phyloP scores from a whole-genome alignment of 2,888 invertebrate species.

The Chrysodeixis includens region DNA sequence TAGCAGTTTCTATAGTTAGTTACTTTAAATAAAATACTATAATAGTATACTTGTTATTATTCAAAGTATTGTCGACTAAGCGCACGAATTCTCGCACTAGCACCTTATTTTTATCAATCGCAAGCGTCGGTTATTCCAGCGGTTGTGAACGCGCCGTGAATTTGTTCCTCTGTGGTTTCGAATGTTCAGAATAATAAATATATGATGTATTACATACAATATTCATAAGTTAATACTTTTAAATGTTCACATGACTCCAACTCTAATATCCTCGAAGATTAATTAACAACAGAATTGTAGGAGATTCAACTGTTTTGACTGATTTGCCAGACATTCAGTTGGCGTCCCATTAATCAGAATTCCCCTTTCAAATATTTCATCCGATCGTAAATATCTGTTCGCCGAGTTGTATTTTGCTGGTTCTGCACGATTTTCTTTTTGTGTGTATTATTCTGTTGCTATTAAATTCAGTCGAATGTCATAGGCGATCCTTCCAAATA shows the following conservation, averaged over 20 bases:
- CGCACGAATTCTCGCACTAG: constrained; percentile 11
- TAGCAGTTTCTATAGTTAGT: too few species aligned
- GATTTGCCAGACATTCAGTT: not conserved
- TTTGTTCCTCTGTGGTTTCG: constrained; percentile 40
- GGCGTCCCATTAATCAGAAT: constrained; percentile 23
- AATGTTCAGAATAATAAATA: constrained; percentile 8
- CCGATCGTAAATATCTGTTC: constrained; percentile 2
- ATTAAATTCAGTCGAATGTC: not conserved
- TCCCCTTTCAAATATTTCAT: constrained; percentile 18
- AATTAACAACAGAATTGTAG: not conserved
- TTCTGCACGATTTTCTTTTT: constrained; percentile 1
- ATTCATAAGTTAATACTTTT: too few species aligned
- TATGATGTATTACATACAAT: not conserved
- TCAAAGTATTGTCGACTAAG: too few species aligned
- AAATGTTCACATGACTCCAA: not conserved
- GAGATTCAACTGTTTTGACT: constrained; percentile 2
- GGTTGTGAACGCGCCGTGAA: constrained; percentile 47
- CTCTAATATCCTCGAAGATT: not conserved
- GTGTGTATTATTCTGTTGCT: constrained; percentile 3
- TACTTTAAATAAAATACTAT: too few species aligned
- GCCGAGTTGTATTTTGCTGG: constrained; percentile 1
- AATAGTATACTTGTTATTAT: too few species aligned
- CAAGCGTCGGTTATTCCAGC: constrained; percentile 39
- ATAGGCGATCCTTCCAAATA: not conserved
- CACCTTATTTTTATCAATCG: constrained; percentile 24